Evolutionary conservation across 2,888 invertebrate genomes (phyloP), one percentile per base, ranked within the genome.

Genomic region (Phytoseiulus persimilis): DNA sequence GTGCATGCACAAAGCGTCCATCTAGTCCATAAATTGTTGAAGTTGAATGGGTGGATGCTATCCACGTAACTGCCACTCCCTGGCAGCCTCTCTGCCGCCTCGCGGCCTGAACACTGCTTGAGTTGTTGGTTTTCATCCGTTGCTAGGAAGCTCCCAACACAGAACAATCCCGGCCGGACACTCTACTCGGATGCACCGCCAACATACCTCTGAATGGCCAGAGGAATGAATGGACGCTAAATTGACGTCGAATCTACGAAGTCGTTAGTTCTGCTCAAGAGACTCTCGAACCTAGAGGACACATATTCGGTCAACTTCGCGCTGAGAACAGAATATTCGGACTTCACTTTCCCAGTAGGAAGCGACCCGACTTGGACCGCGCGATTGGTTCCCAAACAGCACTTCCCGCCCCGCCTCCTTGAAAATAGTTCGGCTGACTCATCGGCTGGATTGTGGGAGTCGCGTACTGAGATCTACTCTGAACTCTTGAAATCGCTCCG

Each of bases 11-110:
- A 65, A 65, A 14, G 14, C 65, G 65, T 65, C 65, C 65, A 28
- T 65, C 65, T 28, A 65, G 65, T 65, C 65, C 65, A 65, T 65
- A 65, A 65, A 65, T 23, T 65, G 65, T 28, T 65, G 65, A 18
- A 65, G 23, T 65, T 65, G 65, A 65, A 65, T 65, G 65, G 18
- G 11, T 65, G 65, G 28, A 65, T 6, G 65, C 65, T 65, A 28
- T 65, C 65, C 65, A 65, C 65, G 65, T 65, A 65, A 65, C 65
- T 65, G 65, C 65, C 65, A 65, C 65, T 65, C 65, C 65, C 65
- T 65, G 65, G 5, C 28, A 14, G 65, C 65, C n/a, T n/a, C n/a
- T n/a, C n/a, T n/a, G n/a, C n/a, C n/a, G n/a, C n/a, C n/a, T n/a
- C n/a, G n/a, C n/a, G n/a, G n/a, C n/a, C 28, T 65, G 65, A 65